Evolutionary conservation across 35 echinoderm and acorn worm species (phyloP).

Genomic region (Holothuria glaberrima): DNA sequence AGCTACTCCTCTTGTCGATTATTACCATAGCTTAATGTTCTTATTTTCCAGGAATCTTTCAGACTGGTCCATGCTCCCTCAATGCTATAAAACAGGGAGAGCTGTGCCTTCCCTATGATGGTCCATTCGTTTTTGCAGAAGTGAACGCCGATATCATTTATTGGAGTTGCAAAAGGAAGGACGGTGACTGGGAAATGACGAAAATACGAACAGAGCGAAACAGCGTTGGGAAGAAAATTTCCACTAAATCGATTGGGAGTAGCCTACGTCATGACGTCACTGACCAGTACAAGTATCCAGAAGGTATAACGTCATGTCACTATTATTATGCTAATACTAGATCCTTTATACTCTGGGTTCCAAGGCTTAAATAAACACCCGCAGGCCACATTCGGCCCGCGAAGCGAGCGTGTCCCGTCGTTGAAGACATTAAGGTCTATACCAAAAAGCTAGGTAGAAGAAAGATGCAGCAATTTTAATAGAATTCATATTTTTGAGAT

Average conservation of each 20-base stretch:
- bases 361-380: too few relatives aligned
- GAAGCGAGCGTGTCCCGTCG: too few relatives aligned
- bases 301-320: too few relatives aligned
- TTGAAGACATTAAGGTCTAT: too few relatives aligned
- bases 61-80: constrained; percentile 69
- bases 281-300: constrained; percentile 39
- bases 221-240: constrained; percentile 9
- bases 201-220: background rate
- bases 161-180: constrained; percentile 45
- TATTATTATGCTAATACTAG: too few relatives aligned
- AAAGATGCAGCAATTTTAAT: too few relatives aligned
- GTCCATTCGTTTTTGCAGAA: constrained; percentile 81
- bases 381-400: too few relatives aligned
- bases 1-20: background rate
- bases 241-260: constrained; percentile 8
- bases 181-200: constrained; percentile 6
- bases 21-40: background rate
- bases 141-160: constrained; percentile 73
- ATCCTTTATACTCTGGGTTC: too few relatives aligned
- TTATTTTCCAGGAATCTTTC: constrained; percentile 72
- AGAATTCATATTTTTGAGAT: too few relatives aligned
- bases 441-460: too few relatives aligned
- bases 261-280: constrained; percentile 7
- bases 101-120: constrained; percentile 68
- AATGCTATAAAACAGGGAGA: constrained; percentile 76